Base-by-base conservation (phyloP, 2,888 invertebrate genomes). In the Coenonympha glycerion region DNA sequence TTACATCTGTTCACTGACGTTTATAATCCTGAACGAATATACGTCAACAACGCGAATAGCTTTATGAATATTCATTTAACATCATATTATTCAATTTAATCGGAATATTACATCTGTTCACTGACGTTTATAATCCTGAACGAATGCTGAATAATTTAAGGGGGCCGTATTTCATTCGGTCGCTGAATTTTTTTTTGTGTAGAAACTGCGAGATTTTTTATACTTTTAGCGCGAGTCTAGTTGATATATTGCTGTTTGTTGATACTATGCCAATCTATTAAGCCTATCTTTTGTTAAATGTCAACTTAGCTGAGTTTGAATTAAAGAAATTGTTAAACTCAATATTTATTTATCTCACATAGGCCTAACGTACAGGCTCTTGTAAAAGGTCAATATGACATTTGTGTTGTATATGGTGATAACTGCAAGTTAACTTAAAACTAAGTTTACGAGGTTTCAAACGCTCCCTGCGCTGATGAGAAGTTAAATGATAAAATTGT, bases 1-100 rank as follows among this genome's bases (percentile, higher is more conserved):
- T 71, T 59, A 65, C 68, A 72, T 74, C 68, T 64, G 44, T 40
- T 33, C 24, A 5, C 11, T 24, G 33, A 50, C 44, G 50, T 47
- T 54, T 40, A 50, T 44, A 50, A 34, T 44, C 41, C 47, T 44
- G 34, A 53, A 50, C 50, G 50, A 54, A 47, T 16, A n/a, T n/a
- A n/a, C n/a, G n/a, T n/a, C n/a, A n/a, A 21, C 13, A 39, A 24
- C 24, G 19, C 18, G 30, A 41, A 31, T 41, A 60, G 48, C 47
- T 53, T 56, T 55, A 67, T 66, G 62, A 65, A 68, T 69, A 69
- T 69, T 66, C 52, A 70, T 66, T 60, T 58, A 60, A 55, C 55
- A 58, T 63, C 62, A 68, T 73, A 63, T n/a, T 58, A 34, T 70
- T 74, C 71, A 68, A 62, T 51, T 57, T 55, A 68, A 71, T 67